phyloP scores from a whole-genome alignment of 64 coral and sea anemone species.

The Catalaphyllia jardinei region DNA sequence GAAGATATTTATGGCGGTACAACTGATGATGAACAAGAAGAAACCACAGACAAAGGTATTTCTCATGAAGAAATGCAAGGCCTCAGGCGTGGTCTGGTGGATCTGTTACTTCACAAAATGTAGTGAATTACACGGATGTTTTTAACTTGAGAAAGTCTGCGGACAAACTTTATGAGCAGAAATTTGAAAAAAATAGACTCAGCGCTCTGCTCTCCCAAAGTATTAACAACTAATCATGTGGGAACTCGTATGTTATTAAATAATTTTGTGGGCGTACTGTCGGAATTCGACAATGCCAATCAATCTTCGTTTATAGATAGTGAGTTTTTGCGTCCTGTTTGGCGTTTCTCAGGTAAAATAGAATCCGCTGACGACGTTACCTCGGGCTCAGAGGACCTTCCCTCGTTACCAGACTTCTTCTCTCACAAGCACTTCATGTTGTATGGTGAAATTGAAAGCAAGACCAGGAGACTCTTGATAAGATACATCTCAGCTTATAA shows the following conservation, averaged over 20 bases:
- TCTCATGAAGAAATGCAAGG: background rate
- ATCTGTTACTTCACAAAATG: too few relatives aligned
- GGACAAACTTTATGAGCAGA: too few relatives aligned
- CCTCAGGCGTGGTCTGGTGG: too few relatives aligned
- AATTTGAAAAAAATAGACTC: too few relatives aligned
- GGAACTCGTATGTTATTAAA: background rate
- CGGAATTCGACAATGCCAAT: too few relatives aligned
- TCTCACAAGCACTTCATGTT: slow-evolving; percentile 93
- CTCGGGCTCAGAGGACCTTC: slow-evolving; percentile 62
- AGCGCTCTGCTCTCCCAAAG: too few relatives aligned
- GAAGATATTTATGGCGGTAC: slow-evolving; percentile 43
- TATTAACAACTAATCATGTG: too few relatives aligned
- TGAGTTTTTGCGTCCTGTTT: background rate
- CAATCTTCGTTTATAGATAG: too few relatives aligned
- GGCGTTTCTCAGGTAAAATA: background rate
- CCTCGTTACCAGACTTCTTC: slow-evolving; percentile 91
- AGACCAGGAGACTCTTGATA: slow-evolving; percentile 68
- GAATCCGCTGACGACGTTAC: slow-evolving; percentile 23
- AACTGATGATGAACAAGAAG: slow-evolving; percentile 50
- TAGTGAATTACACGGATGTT: too few relatives aligned
- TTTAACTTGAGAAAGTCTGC: too few relatives aligned
- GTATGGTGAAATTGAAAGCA: slow-evolving; percentile 88
- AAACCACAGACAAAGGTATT: background rate
- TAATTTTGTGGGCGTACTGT: background rate
- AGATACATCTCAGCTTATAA: slow-evolving; percentile 95